Base-by-base conservation (phyloP, 2,113 vertebrate species). In the Mustela lutreola region DNA sequence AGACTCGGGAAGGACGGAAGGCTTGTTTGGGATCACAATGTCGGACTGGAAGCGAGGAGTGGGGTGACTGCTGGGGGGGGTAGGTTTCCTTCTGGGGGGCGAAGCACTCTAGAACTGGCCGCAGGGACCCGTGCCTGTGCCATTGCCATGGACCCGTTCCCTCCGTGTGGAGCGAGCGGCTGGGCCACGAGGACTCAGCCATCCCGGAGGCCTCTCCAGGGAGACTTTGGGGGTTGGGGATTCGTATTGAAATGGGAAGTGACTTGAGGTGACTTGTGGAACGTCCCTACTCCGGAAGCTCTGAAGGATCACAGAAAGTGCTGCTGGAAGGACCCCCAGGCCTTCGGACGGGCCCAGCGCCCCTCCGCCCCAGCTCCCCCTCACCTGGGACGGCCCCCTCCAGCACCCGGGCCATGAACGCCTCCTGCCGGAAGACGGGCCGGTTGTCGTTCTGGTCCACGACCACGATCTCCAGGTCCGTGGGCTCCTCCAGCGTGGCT, bases 381-480 rank as follows among this genome's bases (percentile, higher is more conserved):
- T 96, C 97, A 99, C 99, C 99, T 99, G 99, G 99, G 73, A 98
- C 97, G 0, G 99, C 99, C 0, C 99, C 99, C 98, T 99, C 99
- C n/a, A 99, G 80, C 90, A 99, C 99, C 0, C 4, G 97, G 10
- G 99, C 99, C 0, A 90, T 95, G 95, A 99, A 99, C 4, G 98
- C 96, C 0, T 98, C 98, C 90, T 99, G 98, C 82, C 88, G 97
- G 98, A 99, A 99, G 65, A 97, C 97, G 0, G 99, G 99, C 85
- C 99, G 98, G 98, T 99, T 99, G 99, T 99, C 99, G 0, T 99
- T 99, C 99, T 99, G 99, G 96, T 99, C 99, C 98, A 99, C 98
- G 48, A 99, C 99, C 11, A 99, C 98, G 7, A 99, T 99, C 98
- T 99, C 99, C 96, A 99, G 99, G 97, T 99, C 99, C 0, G 99